These are phyloP conservation scores for Nemopilema nomurai DNA, from an alignment of 30 jellyfish, hydroid and myxozoan genomes.

Conservation along the genomic window DNA sequence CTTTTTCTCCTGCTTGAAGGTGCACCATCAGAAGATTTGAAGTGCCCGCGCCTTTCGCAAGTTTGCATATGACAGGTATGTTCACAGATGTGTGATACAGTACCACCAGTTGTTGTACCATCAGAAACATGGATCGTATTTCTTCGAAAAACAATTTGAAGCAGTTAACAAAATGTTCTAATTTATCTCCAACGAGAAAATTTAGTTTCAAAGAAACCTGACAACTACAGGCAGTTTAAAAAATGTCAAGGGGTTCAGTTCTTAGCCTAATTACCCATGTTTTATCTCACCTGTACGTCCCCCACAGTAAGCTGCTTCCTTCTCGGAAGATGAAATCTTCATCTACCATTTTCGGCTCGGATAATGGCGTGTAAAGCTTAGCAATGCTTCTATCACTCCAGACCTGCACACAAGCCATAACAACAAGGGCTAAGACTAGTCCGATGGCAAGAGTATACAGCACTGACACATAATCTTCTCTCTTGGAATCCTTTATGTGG, in stretches of 20 bases:
- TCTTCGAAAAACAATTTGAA: no score
- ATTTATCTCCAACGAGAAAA: no score
- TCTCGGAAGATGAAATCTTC: slow-evolving; percentile 11
- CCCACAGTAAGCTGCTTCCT: slow-evolving; percentile 77
- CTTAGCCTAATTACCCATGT: no score
- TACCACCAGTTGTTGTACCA: no score
- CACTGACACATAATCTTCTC: slow-evolving; percentile 30
- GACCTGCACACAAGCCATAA: slow-evolving; percentile 44
- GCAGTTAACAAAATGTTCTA: no score
- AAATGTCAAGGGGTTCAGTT: no score
- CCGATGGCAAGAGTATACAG: slow-evolving; percentile 36
- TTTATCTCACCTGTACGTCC: slow-evolving; percentile 83
- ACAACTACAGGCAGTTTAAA: no score
- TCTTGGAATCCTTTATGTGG: neutral
- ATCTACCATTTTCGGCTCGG: slow-evolving; percentile 71
- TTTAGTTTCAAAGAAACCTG: no score
- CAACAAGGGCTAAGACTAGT: slow-evolving; percentile 14
- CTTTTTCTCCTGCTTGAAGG: no score
- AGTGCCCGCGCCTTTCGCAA: neutral
- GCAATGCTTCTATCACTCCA: slow-evolving; percentile 65
- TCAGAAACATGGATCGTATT: no score
- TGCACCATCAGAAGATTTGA: neutral
- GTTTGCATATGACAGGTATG: no score
- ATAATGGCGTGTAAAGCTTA: slow-evolving; percentile 70
- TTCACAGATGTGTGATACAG: no score